These are phyloP conservation scores for Vanessa tameamea DNA, from an alignment of 1,140 invertebrate genomes.

Conservation along the genomic window DNA sequence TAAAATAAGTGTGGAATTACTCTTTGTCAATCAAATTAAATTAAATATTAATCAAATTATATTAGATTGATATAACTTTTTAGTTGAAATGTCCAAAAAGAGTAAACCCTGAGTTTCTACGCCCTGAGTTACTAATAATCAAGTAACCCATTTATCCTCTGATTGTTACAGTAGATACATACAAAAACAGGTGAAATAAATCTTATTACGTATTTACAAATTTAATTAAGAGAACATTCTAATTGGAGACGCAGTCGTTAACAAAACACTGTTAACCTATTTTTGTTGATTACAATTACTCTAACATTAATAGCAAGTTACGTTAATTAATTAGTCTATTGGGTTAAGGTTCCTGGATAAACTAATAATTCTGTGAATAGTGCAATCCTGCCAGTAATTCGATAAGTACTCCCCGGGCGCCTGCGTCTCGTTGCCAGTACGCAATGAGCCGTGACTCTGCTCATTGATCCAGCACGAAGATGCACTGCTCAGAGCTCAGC, in stretches of 20 bases:
- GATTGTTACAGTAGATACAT: too few species aligned
- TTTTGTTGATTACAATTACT: not conserved
- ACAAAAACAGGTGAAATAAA: too few species aligned
- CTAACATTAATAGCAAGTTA: not conserved
- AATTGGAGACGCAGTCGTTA: not conserved
- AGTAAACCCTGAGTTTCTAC: too few species aligned
- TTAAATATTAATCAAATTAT: too few species aligned
- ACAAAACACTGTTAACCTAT: not conserved
- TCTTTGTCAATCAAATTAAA: too few species aligned
- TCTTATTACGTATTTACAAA: too few species aligned
- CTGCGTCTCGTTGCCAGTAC: slow-evolving; percentile 10
- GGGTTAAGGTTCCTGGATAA: not conserved
- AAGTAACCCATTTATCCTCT: too few species aligned
- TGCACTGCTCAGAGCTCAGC: slow-evolving; percentile 1
- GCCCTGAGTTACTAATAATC: too few species aligned
- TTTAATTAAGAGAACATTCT: not conserved
- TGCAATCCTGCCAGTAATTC: slow-evolving; percentile 22
- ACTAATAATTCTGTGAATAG: slow-evolving; percentile 11
- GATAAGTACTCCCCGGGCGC: slow-evolving; percentile 23
- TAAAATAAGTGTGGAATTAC: too few species aligned
- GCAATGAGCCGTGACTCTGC: slow-evolving; percentile 16
- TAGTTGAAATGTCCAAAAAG: too few species aligned
- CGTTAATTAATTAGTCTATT: not conserved
- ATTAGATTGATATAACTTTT: too few species aligned
- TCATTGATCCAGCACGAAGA: slow-evolving; percentile 15